Evolutionary conservation across 1,140 invertebrate genomes (phyloP).

Genomic region (Adelges cooleyi): DNA sequence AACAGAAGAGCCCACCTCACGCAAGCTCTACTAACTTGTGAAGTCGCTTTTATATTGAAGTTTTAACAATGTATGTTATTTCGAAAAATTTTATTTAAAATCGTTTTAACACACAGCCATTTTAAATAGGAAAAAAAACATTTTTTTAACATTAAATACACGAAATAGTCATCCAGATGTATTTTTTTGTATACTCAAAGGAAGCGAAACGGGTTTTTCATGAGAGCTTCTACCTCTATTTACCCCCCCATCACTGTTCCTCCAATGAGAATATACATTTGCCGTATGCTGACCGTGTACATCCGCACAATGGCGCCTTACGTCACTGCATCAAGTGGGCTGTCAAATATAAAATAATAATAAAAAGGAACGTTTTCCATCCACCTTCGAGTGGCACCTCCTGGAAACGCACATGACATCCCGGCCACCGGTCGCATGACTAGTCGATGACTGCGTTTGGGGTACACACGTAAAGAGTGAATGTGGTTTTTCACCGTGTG

Average conservation of each 20-base stretch:
- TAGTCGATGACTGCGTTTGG: background rate
- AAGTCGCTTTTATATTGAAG: no score
- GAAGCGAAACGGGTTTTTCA: conserved; percentile 5
- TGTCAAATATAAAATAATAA: conserved; percentile 15
- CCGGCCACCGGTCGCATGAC: conserved; percentile 1
- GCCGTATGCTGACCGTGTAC: conserved; percentile 6
- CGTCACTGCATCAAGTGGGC: conserved; percentile 10
- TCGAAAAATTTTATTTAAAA: no score
- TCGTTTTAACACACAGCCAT: no score
- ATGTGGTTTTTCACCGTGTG: background rate
- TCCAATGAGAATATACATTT: background rate
- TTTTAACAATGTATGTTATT: no score
- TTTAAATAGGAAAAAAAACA: no score
- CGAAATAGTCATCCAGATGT: no score
- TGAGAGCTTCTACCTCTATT: background rate
- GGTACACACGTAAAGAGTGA: background rate
- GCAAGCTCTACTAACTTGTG: no score
- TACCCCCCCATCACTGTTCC: background rate
- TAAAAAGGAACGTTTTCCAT: background rate
- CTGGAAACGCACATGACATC: conserved; percentile 8
- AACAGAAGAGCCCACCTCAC: no score
- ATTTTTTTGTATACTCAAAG: no score
- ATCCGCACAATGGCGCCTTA: conserved; percentile 15
- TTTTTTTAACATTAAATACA: no score
- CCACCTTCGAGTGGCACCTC: conserved; percentile 9